Percentiles rank a stretch among this genome's conserved stretches.
These are phyloP conservation scores for Cephonodes hylas DNA, from an alignment of 2,888 invertebrate genomes.

Conservation along the genomic window DNA sequence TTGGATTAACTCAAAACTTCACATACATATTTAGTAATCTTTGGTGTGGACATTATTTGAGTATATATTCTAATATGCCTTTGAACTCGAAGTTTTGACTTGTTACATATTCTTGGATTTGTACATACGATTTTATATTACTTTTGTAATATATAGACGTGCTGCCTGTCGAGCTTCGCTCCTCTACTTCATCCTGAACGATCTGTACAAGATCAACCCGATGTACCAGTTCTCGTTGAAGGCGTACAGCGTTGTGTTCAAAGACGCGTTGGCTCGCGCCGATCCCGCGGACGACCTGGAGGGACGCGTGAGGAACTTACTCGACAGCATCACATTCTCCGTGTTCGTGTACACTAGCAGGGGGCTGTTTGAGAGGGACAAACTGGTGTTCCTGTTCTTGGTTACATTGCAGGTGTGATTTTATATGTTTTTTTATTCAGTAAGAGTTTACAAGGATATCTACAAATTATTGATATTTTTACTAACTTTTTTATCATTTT, in stretches of 20 bases:
- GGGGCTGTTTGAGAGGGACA: constrained; percentile 95
- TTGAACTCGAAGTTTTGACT: too few species aligned
- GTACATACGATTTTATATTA: too few species aligned
- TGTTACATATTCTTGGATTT: too few species aligned
- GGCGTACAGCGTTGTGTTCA: constrained; percentile 95
- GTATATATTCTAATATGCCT: too few species aligned
- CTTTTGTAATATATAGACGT: constrained; percentile 63
- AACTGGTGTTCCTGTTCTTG: constrained; percentile 93
- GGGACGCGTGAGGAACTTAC: constrained; percentile 86
- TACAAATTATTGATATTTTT: too few species aligned
- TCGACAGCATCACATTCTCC: constrained; percentile 93
- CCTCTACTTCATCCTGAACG: constrained; percentile 95
- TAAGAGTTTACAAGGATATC: too few species aligned
- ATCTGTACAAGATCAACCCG: constrained; percentile 94
- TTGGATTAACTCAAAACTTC: too few species aligned
- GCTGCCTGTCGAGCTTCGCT: constrained; percentile 94
- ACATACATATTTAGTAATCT: too few species aligned
- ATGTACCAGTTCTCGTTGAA: constrained; percentile 98
- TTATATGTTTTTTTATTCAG: background rate
- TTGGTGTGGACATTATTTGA: too few species aligned
- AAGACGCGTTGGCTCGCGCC: constrained; percentile 88
- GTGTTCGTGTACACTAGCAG: constrained; percentile 94
- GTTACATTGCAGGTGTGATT: constrained; percentile 87
- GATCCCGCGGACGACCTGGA: constrained; percentile 85
- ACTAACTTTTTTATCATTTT: background rate